phyloP scores from a whole-genome alignment of 2,888 invertebrate genomes.

The Teleogryllus oceanicus region DNA sequence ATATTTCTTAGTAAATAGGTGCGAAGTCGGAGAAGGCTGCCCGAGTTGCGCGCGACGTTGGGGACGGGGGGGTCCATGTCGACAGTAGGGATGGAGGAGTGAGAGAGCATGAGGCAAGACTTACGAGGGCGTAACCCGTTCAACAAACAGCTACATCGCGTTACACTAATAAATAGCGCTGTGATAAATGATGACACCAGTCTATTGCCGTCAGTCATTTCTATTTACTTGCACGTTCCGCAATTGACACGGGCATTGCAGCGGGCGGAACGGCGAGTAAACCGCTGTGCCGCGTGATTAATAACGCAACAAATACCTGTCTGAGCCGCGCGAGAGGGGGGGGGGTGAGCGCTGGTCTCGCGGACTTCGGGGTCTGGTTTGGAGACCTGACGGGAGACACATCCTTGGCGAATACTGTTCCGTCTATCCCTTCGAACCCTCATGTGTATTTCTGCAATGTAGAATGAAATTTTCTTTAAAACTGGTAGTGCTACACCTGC shows the following conservation, averaged over 20 bases:
- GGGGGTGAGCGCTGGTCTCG: too few species aligned
- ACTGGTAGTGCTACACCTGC: too few species aligned
- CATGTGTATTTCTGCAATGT: too few species aligned
- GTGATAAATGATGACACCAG: slow-evolving; percentile 18
- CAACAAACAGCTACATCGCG: not conserved
- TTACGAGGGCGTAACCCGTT: slow-evolving; percentile 18
- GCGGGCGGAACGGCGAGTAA: not conserved
- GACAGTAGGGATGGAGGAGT: not conserved
- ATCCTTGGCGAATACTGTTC: too few species aligned
- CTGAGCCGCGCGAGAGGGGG: not conserved
- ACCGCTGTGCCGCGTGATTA: not conserved
- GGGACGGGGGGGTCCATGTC: not conserved
- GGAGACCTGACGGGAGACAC: too few species aligned
- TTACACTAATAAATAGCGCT: not conserved
- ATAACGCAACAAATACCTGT: slow-evolving; percentile 18
- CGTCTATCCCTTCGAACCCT: too few species aligned
- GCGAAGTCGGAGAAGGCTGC: too few species aligned
- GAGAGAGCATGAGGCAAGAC: not conserved
- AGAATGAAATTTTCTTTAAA: too few species aligned
- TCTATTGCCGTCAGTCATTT: slow-evolving; percentile 10
- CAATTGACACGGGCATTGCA: not conserved
- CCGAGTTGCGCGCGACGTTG: not conserved
- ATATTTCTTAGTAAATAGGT: too few species aligned
- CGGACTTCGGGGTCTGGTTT: too few species aligned
- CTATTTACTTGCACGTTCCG: not conserved